phyloP scores from a whole-genome alignment of 1,140 invertebrate genomes.

The Mercenaria mercenaria region DNA sequence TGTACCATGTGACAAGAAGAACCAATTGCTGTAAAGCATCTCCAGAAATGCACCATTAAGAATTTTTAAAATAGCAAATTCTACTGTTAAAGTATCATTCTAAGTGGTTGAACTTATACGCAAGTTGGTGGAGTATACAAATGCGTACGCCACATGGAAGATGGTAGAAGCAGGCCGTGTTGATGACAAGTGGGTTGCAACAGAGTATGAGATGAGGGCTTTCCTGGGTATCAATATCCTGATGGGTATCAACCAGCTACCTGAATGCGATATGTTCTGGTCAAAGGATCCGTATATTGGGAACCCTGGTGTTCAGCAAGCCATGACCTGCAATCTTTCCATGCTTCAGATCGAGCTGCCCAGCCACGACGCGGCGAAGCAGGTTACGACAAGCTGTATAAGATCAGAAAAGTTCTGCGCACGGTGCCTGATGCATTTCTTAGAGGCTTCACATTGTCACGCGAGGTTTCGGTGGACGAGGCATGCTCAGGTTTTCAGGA shows the following conservation, averaged over 20 bases:
- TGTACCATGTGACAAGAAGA: too few species aligned
- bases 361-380: constrained; percentile 3
- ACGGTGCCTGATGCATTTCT: background rate
- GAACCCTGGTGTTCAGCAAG: constrained; percentile 57
- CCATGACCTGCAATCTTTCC: constrained; percentile 64
- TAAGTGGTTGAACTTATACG: background rate
- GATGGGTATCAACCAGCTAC: constrained; percentile 29
- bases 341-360: constrained; percentile 51
- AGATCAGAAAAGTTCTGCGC: background rate
- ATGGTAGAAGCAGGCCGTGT: background rate
- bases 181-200: background rate
- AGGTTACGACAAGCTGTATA: constrained; percentile 19
- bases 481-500: background rate
- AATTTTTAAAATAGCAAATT: too few species aligned
- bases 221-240: constrained; percentile 35
- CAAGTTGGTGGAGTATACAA: background rate
- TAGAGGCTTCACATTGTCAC: background rate
- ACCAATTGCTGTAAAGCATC: too few species aligned
- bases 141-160: background rate
- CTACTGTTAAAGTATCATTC: too few species aligned
- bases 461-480: constrained; percentile 23
- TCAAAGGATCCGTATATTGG: constrained; percentile 46
- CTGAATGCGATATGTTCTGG: constrained; percentile 24
- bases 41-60: too few species aligned
- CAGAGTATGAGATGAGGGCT: background rate